Evolutionary conservation across 2,797 vertebrate species (phyloP).

Genomic region (Spinus pinus): DNA sequence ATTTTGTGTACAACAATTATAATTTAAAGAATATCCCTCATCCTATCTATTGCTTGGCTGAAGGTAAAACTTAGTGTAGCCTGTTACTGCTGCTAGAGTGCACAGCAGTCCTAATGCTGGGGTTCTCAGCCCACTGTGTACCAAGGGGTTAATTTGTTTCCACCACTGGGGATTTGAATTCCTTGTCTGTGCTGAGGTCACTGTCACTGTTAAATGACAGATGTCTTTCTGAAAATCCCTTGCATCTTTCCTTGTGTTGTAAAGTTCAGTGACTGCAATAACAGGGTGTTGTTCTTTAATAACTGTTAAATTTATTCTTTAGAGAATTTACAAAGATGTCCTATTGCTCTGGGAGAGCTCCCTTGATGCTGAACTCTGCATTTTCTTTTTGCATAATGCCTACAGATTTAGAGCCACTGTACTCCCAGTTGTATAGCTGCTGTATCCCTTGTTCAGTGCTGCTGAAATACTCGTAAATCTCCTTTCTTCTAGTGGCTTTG

Average conservation of each 20-base stretch:
- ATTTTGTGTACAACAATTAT: background rate
- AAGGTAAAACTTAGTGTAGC: background rate
- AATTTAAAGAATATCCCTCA: background rate
- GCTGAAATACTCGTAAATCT: slow-evolving; percentile 89
- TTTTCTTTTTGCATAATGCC: slow-evolving; percentile 80
- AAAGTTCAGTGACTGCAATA: slow-evolving; percentile 82
- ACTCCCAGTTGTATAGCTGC: slow-evolving; percentile 81
- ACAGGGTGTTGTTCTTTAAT: slow-evolving; percentile 86
- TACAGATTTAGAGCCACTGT: slow-evolving; percentile 78
- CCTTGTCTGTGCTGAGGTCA: slow-evolving; percentile 88
- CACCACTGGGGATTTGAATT: slow-evolving; percentile 79
- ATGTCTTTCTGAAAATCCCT: slow-evolving; percentile 92
- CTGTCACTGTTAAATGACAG: slow-evolving; percentile 92
- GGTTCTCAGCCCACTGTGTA: background rate
- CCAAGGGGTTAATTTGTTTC: slow-evolving; percentile 72
- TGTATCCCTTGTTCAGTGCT: slow-evolving; percentile 82
- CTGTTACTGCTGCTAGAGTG: background rate
- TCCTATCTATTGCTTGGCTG: background rate
- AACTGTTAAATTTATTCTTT: slow-evolving; percentile 92
- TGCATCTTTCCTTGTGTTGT: slow-evolving; percentile 79
- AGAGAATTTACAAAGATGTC: slow-evolving; percentile 79
- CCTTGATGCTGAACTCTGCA: slow-evolving; percentile 69
- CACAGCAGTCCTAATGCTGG: background rate
- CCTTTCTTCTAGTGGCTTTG: slow-evolving; percentile 83
- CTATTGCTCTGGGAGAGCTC: slow-evolving; percentile 76